Evolutionary conservation across 2,113 vertebrate species (phyloP).

Genomic region (Bombycilla garrulus): DNA sequence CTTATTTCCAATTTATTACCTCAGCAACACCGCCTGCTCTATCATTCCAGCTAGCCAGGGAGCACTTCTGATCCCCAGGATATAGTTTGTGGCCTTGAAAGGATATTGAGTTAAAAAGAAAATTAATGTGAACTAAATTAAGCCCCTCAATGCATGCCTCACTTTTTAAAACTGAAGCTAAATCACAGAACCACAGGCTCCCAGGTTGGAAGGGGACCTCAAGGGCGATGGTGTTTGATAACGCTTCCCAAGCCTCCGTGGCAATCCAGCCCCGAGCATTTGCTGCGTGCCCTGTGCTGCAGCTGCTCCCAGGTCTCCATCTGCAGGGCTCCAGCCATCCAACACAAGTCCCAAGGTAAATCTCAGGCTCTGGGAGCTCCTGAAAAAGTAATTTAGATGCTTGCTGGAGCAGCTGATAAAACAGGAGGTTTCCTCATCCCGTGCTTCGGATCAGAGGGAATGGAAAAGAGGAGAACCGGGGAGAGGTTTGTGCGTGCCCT

Average conservation of each 20-base stretch:
- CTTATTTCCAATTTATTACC: conserved; percentile 38
- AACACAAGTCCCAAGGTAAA: neutral
- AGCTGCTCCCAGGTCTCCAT: neutral
- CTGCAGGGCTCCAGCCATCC: neutral
- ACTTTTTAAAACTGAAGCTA: neutral
- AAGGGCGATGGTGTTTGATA: neutral
- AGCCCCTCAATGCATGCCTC: neutral
- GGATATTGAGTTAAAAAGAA: conserved; percentile 33
- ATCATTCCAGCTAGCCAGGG: neutral
- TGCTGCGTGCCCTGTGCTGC: neutral
- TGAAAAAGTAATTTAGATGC: neutral
- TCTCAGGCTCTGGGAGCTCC: neutral
- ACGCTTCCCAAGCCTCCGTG: neutral
- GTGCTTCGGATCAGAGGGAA: neutral
- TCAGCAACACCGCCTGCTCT: neutral
- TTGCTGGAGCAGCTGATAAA: neutral
- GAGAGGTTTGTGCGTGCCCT: neutral
- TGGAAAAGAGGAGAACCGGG: neutral
- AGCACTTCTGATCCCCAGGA: conserved; percentile 4
- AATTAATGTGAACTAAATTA: conserved; percentile 39
- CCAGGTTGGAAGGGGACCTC: neutral
- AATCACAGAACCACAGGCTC: neutral
- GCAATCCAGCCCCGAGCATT: neutral
- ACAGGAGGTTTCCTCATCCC: neutral
- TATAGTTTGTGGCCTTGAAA: conserved; percentile 33